phyloP scores from a whole-genome alignment of 2,113 vertebrate genomes.

The Hyperopisus bebe region DNA sequence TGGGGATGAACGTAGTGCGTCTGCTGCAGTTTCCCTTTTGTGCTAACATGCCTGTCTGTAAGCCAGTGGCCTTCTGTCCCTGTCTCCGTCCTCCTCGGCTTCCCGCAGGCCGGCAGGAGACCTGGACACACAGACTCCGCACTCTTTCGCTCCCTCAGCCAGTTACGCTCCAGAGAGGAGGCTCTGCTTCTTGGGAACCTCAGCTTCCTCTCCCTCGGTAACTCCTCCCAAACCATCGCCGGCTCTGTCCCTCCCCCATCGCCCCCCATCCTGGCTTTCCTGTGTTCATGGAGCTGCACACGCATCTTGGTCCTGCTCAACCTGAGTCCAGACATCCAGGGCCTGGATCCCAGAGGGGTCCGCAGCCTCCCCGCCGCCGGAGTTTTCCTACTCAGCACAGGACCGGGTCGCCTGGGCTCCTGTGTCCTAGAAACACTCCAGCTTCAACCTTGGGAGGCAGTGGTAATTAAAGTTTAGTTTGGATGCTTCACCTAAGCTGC shows the following conservation, averaged over 20 bases:
- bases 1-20: background rate
- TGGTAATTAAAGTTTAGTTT: conserved; percentile 57
- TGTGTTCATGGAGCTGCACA: conserved; percentile 62
- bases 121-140: background rate
- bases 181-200: conserved; percentile 54
- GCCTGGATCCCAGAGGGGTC: conserved; percentile 46
- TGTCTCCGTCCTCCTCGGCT: background rate
- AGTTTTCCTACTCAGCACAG: conserved; percentile 53
- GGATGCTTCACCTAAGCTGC: conserved; percentile 37
- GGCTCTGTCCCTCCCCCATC: conserved; percentile 3
- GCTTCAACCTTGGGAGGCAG: conserved; percentile 52
- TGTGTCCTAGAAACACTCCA: conserved; percentile 42
- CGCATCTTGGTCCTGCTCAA: conserved; percentile 60
- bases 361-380: conserved; percentile 43
- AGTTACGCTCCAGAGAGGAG: conserved; percentile 51
- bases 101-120: conserved; percentile 27
- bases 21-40: background rate
- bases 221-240: conserved; percentile 33
- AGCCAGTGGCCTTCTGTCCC: background rate
- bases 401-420: conserved; percentile 45
- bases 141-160: conserved; percentile 55
- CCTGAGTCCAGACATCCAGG: conserved; percentile 33
- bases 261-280: conserved; percentile 49
- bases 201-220: conserved; percentile 52
- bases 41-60: background rate